Base-by-base conservation (phyloP, 35 echinoderm and acorn worm genomes). In the Hemicentrotus pulcherrimus region DNA sequence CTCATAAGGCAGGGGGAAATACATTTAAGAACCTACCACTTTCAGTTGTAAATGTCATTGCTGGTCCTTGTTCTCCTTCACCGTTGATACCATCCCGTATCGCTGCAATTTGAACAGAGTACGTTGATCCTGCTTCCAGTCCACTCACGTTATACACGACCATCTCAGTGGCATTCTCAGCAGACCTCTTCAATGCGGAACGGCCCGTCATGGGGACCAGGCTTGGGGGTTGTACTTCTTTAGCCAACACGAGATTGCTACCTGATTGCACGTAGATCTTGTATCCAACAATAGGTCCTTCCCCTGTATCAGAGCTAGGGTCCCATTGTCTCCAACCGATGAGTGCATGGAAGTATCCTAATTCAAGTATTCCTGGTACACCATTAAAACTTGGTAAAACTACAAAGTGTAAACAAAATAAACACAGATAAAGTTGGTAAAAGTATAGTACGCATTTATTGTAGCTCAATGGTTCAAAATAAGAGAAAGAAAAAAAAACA, bases 251-350 rank as follows among this genome's bases (percentile, higher is more conserved):
- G 65, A 78, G 4, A 78, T 28, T 18, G 65, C 22, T 24, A 28
- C 65, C 65, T 78, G 65, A 78, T n/a, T 0, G 65, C 22, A 78
- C 65, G 65, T 28, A 78, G 65, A 78, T 28, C 65, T 78, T 78
- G 19, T 78, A 78, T 0, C 65, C 22, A n/a, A 78, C 65, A n/a
- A 78, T n/a, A n/a, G 65, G 65, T n/a, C 65, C 65, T 15, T 78
- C 65, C 19, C 65, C 65, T 0, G 65, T 78, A 8, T 78, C 65
- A 78, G 2, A 7, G 65, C 19, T 78, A 78, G 22, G 65, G 65
- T 78, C 65, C 65, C 65, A 78, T 78, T n/a, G 65, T 78, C 65
- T 78, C 65, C 65, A 78, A n/a, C 65, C 65, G 28, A 78, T n/a
- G 22, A 78, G 4, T 22, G 65, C 65, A n/a, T 78, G 65, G 19